Evolutionary conservation across 2,797 vertebrate species (phyloP), one percentile per base, ranked within the genome.

Genomic region (Momotus momota): DNA sequence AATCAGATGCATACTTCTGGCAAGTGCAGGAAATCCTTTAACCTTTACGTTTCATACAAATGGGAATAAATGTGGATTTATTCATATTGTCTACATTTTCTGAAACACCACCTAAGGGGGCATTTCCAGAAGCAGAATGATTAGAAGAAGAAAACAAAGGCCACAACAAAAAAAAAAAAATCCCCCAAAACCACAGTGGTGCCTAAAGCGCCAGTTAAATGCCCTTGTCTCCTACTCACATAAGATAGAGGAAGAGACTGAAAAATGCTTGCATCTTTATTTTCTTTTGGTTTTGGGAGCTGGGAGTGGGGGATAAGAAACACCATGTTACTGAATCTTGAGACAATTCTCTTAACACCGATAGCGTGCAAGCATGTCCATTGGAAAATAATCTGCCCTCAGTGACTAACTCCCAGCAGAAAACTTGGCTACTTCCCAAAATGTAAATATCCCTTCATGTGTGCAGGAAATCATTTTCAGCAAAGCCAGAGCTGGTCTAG

Each of bases 1-100:
- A 95, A 88, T 96, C 93, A 91, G 62, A 90, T n/a, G 51, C 64
- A 88, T 92, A 86, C 77, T 92, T 97, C 64, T 93, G 86, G 81
- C 79, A 61, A 94, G 86, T 81, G 60, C 73, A 86, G 95, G 85
- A 96, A 95, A 92, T 87, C 86, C 83, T 84, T 90, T 61, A 69
- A 77, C 31, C 33, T 82, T 90, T 70, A 49, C 71, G 38, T 82
- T 95, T 83, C 80, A 81, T 8, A n/a, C 60, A 85, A 94, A 77
- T 84, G 93, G 75, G 89, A 97, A 89, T 84, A 95, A 85, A 70
- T 46, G 23, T 1, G 10, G 62, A 67, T 69, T 79, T 64, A 69
- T 83, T 81, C 9, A 9, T 52, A 81, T 60, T 40, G 16, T 61
- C 81, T 62, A 38, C 73, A 29, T 83, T 73, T 93, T 91, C 65